Evolutionary conservation across 2,113 vertebrate species (phyloP).

Genomic region (Ovis canadensis): DNA sequence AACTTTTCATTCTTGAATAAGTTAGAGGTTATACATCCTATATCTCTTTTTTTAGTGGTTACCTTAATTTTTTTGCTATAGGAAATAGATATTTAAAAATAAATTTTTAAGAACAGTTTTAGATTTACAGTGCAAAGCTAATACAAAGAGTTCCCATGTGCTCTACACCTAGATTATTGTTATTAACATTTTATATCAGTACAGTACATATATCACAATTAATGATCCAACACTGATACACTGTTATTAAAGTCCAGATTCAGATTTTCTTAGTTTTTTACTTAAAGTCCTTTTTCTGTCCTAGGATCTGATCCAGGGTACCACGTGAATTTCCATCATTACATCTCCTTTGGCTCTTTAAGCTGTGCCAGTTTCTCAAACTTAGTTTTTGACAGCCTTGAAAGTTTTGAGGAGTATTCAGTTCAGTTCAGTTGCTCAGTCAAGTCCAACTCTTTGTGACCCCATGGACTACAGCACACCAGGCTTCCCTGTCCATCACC

Average conservation of each 20-base stretch:
- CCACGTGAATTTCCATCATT: neutral
- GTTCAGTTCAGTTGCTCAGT: neutral
- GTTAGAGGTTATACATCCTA: neutral
- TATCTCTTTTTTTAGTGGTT: neutral
- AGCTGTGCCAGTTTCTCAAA: neutral
- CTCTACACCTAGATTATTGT: neutral
- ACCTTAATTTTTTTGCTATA: neutral
- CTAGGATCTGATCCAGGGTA: neutral
- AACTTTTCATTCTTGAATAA: neutral
- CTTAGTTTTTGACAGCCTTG: neutral
- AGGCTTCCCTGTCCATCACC: neutral
- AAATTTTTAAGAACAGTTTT: neutral
- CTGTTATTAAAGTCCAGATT: neutral
- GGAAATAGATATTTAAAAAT: conserved; percentile 9
- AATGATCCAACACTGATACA: neutral
- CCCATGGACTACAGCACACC: neutral
- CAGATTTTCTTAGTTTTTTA: neutral
- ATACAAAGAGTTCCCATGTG: neutral
- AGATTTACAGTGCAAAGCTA: neutral
- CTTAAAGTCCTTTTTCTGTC: neutral
- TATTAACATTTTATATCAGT: neutral
- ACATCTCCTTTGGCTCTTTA: neutral
- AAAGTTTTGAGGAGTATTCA: neutral
- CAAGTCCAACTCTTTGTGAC: neutral
- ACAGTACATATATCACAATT: neutral